Evolutionary conservation across 2,113 vertebrate genomes (phyloP), one percentile per base, ranked within the genome.

Genomic region (Morphnarchus princeps): DNA sequence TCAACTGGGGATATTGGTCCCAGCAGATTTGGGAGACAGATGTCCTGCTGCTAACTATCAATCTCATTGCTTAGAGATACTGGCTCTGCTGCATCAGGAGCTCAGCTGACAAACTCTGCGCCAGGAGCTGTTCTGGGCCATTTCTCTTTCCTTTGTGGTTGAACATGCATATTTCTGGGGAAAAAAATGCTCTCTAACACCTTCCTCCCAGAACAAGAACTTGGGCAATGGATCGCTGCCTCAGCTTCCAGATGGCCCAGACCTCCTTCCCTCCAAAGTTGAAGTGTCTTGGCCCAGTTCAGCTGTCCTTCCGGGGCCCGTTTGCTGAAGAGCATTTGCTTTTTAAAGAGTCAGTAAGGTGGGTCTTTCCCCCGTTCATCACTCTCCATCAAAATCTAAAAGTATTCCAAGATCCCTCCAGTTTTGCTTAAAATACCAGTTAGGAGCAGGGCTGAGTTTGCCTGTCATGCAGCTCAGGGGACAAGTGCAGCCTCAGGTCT

Each of bases 1-100:
- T 96, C 96, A 97, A 76, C 82, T 95, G 95, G 92, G 94, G 97
- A 97, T 90, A 87, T 55, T 42, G 73, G 79, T 93, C 83, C 71
- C 3, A 55, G 85, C 22, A 45, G 90, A 81, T 70, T 2, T 8
- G 7, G 79, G 90, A 95, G 72, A 22, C 77, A 50, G 54, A 70
- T 16, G 5, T 45, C 49, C 92, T 95, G 78, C 76, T 94, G 18
- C 55, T 47, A 73, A 79, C 61, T 24, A 32, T 49, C 67, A 43
- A 0, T 55, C 82, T 92, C 88, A n/a, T 55, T 34, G 43, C 50
- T 65, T 70, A 32, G 62, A 72, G 80, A 59, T 66, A 72, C 66
- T 20, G 11, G 58, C 58, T 45, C n/a, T 90, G 78, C 58, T 69
- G 81, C 43, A 19, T 25, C 47, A 61, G 70, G 55, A 82, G 57